Evolutionary conservation across 2,113 vertebrate species (phyloP).

Genomic region (Oxygymnocypris stewartii): DNA sequence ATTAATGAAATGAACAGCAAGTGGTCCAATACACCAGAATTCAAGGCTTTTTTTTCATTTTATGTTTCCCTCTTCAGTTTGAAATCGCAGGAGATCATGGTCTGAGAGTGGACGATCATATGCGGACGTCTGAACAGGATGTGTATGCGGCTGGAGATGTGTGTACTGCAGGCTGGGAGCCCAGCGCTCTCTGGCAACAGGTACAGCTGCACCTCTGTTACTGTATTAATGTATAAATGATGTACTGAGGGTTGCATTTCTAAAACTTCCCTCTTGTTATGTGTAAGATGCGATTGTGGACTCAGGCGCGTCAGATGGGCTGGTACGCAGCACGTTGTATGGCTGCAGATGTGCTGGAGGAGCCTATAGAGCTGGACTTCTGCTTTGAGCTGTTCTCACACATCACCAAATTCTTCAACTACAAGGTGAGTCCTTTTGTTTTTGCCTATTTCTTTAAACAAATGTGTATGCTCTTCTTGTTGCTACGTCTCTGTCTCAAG

Average conservation of each 20-base stretch:
- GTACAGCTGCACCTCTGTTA: constrained; percentile 63
- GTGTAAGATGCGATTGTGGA: constrained; percentile 96
- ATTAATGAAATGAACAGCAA: neutral
- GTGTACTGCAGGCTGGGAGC: constrained; percentile 86
- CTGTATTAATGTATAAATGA: neutral
- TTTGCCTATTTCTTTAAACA: too few relatives aligned
- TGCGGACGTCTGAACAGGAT: constrained; percentile 84
- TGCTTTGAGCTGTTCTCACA: constrained; percentile 98
- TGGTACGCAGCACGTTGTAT: constrained; percentile 92
- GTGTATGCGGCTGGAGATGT: constrained; percentile 92
- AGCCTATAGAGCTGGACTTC: constrained; percentile 88
- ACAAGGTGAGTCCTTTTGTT: constrained; percentile 79
- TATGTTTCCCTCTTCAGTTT: constrained; percentile 73
- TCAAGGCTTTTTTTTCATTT: neutral
- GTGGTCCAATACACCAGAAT: neutral
- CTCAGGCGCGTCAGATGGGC: constrained; percentile 97
- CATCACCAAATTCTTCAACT: constrained; percentile 95
- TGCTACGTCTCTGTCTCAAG: neutral
- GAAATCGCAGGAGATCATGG: constrained; percentile 83
- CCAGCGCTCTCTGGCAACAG: constrained; percentile 89
- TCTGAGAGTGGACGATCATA: constrained; percentile 83
- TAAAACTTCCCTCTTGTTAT: constrained; percentile 30
- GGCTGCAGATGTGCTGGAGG: constrained; percentile 74
- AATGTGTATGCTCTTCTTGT: neutral
- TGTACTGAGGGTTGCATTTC: neutral